A percentile compares a stretch with the other conserved stretches of the same genome.
These are phyloP conservation scores for Helogale parvula DNA, from an alignment of 2,113 vertebrate genomes.

Conservation along the genomic window DNA sequence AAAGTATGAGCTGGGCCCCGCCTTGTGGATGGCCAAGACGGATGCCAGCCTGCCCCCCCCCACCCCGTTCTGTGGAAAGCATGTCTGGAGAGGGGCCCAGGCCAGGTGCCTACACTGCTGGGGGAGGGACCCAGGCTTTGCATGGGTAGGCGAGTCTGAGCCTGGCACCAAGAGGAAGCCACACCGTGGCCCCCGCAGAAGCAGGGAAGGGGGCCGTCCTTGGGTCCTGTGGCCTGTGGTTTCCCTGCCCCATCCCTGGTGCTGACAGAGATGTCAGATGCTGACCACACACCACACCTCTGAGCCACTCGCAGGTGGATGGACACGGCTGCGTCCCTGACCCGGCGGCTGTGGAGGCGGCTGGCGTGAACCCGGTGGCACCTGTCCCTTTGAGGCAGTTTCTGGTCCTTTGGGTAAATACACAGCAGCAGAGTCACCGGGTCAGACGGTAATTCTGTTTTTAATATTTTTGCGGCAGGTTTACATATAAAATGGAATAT, in stretches of 20 bases:
- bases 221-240: fast-evolving
- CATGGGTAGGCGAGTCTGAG: background rate
- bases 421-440: background rate
- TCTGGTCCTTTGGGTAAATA: background rate
- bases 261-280: too few relatives aligned
- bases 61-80: background rate
- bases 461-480: too few relatives aligned
- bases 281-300: background rate
- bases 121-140: background rate
- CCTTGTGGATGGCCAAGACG: background rate
- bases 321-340: background rate
- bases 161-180: background rate
- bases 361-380: background rate
- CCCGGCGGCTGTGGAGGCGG: fast-evolving
- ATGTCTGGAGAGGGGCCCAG: background rate
- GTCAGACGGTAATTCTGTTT: too few relatives aligned
- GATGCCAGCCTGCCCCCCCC: background rate
- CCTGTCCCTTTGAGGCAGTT: fast-evolving
- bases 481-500: too few relatives aligned
- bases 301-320: fast-evolving
- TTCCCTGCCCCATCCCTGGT: too few relatives aligned
- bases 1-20: background rate
- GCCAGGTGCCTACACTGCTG: fast-evolving
- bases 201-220: background rate
- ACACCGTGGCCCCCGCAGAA: background rate